Conservation (phyloP, 2,113 vertebrate species). For the Phaethon lepturus region DNA sequence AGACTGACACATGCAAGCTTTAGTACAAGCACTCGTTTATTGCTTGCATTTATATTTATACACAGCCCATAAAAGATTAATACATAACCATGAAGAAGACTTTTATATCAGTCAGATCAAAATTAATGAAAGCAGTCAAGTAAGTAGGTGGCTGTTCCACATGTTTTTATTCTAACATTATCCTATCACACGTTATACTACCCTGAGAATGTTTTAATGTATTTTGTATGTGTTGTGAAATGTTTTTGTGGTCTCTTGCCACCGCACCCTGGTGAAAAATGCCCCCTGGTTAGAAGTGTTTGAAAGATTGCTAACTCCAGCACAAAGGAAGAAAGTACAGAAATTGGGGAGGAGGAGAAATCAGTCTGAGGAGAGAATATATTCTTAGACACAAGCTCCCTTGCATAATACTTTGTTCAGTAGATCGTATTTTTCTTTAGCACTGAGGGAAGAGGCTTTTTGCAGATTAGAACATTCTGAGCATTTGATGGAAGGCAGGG, state of each 20-base stretch:
- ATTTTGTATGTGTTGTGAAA: conserved; percentile 56
- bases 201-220: conserved; percentile 45
- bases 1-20: neutral
- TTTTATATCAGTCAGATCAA: conserved; percentile 68
- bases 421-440: conserved; percentile 47
- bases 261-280: conserved; percentile 65
- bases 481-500: conserved; percentile 41
- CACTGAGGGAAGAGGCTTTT: conserved; percentile 40
- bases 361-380: conserved; percentile 31
- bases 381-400: conserved; percentile 56
- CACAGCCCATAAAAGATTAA: conserved; percentile 66
- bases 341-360: conserved; percentile 51
- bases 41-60: conserved; percentile 61
- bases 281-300: conserved; percentile 53
- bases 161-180: conserved; percentile 62
- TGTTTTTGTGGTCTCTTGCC: conserved; percentile 68
- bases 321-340: conserved; percentile 41
- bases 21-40: neutral
- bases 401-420: conserved; percentile 66
- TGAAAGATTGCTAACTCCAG: conserved; percentile 72
- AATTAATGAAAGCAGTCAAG: conserved; percentile 71
- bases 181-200: conserved; percentile 20
- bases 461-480: conserved; percentile 41
- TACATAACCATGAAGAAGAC: conserved; percentile 53
- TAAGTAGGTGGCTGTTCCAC: conserved; percentile 63